phyloP scores from a whole-genome alignment of 2,797 vertebrate genomes.

The Macropus fuliginosus region DNA sequence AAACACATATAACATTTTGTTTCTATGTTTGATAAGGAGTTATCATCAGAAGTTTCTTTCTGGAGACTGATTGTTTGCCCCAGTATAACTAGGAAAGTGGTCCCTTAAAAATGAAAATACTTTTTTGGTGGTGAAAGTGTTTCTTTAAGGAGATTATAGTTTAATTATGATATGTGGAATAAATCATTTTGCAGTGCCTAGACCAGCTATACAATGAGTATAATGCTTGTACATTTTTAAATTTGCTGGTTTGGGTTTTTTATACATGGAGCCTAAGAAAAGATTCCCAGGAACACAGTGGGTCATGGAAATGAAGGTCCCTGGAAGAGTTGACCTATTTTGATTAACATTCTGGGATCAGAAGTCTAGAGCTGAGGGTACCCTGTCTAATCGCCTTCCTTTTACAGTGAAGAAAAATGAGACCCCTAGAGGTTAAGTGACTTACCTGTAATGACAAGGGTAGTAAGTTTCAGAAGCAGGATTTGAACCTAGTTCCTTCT shows the following conservation, averaged over 20 bases:
- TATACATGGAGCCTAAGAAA: neutral
- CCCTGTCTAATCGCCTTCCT: neutral
- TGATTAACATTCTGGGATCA: neutral
- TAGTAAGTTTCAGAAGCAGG: neutral
- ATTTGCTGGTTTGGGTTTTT: neutral
- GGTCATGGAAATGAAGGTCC: neutral
- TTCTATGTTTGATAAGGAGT: neutral
- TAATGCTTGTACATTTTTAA: neutral
- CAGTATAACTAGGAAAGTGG: neutral
- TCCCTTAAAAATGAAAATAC: neutral
- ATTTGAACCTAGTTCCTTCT: neutral
- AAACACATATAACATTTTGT: neutral
- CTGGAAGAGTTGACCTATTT: neutral
- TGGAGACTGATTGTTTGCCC: neutral
- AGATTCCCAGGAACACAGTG: neutral
- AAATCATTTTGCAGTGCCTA: neutral
- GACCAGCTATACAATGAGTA: neutral
- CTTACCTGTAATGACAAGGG: neutral
- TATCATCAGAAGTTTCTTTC: conserved; percentile 12
- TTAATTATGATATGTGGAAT: neutral
- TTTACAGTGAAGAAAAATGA: neutral
- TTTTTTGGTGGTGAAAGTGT: neutral
- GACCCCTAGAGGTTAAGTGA: neutral
- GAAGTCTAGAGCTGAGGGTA: neutral
- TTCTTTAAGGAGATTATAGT: neutral